Conservation (phyloP, 2,888 invertebrate genomes). For the Boloria euphrosyne region DNA sequence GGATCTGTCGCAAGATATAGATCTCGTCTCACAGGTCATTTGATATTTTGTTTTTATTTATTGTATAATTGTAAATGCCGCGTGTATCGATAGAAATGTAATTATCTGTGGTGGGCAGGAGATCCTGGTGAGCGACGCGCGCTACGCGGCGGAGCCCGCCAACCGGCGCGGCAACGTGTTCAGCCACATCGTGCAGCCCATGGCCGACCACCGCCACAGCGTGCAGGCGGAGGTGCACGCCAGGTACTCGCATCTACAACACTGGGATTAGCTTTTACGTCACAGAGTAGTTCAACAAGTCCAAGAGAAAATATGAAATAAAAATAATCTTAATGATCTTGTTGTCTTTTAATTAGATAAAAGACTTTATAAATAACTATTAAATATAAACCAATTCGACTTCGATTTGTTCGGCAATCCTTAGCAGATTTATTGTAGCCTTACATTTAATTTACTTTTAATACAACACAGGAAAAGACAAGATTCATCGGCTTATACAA, state of each 20-base stretch:
- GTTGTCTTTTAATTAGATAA: too few species aligned
- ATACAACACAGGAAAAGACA: slow-evolving; percentile 78
- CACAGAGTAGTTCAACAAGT: too few species aligned
- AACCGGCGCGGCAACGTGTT: slow-evolving; percentile 92
- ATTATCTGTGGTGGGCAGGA: slow-evolving; percentile 61
- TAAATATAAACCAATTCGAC: too few species aligned
- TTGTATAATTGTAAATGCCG: neutral
- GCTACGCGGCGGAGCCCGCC: slow-evolving; percentile 85
- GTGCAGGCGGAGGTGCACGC: slow-evolving; percentile 90
- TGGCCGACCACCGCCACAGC: slow-evolving; percentile 81
- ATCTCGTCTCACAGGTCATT: slow-evolving; percentile 92
- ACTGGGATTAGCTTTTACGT: too few species aligned
- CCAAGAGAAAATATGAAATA: too few species aligned
- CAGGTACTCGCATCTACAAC: slow-evolving; percentile 53
- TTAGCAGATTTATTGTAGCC: too few species aligned
- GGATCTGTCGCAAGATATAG: slow-evolving; percentile 94
- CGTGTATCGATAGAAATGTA: too few species aligned
- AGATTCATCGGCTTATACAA: slow-evolving; percentile 90
- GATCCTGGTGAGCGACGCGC: slow-evolving; percentile 90
- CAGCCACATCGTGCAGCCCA: slow-evolving; percentile 93
- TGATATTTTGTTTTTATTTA: neutral
- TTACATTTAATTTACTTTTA: neutral
- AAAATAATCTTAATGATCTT: too few species aligned
- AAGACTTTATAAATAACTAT: too few species aligned
- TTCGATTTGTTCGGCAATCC: too few species aligned